These are phyloP conservation scores for Oryctolagus cuniculus DNA, from an alignment of 2,113 vertebrate species.

Conservation along the genomic window DNA sequence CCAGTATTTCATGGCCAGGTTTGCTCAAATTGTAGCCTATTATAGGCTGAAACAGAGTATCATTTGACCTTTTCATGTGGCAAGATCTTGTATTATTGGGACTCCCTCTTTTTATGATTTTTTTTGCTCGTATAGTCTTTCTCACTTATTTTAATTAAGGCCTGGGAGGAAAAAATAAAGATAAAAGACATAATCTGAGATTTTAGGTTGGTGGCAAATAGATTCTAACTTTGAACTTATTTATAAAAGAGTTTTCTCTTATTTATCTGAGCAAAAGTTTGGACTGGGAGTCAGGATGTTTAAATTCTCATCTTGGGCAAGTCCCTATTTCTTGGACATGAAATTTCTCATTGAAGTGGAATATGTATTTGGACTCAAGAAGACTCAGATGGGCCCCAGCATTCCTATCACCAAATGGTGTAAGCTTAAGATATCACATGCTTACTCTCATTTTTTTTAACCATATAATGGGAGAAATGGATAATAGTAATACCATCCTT, in stretches of 20 bases:
- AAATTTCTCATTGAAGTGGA: not conserved
- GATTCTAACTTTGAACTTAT: conserved; percentile 60
- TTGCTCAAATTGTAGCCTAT: conserved; percentile 76
- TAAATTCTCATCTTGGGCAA: not conserved
- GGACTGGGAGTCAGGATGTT: not conserved
- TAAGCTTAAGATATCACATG: not conserved
- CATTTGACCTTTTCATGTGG: conserved; percentile 74
- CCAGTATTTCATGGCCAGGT: conserved; percentile 71
- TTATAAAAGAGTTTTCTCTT: conserved; percentile 47
- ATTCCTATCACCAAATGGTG: not conserved
- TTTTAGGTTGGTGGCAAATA: not conserved
- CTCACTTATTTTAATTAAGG: conserved; percentile 53
- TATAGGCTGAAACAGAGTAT: conserved; percentile 63
- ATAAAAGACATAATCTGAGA: conserved; percentile 51
- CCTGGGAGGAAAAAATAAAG: conserved; percentile 1
- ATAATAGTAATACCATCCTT: not conserved
- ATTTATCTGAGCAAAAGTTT: not conserved
- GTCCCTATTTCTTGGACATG: not conserved
- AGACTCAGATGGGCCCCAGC: accelerated
- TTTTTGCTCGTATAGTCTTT: not conserved
- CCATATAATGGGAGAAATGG: not conserved
- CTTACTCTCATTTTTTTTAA: conserved; percentile 8
- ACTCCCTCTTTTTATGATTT: conserved; percentile 33
- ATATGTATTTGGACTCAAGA: not conserved
- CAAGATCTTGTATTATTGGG: conserved; percentile 56